These are phyloP conservation scores for Phrynocephalus guinanensis DNA, from an alignment of 2,797 vertebrate species.

Conservation along the genomic window DNA sequence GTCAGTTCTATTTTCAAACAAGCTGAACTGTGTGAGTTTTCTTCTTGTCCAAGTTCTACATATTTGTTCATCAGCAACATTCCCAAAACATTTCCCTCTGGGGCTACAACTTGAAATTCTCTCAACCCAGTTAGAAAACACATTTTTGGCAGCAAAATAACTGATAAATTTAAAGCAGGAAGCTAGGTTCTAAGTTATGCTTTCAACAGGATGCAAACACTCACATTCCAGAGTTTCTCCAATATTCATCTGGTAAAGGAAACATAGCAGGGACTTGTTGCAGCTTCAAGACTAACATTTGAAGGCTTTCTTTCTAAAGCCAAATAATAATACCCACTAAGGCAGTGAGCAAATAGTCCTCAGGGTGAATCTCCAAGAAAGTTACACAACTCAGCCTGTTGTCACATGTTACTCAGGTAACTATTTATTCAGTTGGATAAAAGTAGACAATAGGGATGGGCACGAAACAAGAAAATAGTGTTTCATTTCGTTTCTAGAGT, in stretches of 20 bases:
- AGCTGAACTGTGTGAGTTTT: background rate
- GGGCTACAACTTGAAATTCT: background rate
- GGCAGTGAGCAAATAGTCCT: background rate
- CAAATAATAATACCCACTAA: background rate
- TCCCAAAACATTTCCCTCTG: background rate
- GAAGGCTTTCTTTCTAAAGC: background rate
- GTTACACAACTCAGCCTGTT: too few relatives aligned
- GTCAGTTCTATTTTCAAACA: background rate
- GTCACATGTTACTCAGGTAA: too few relatives aligned
- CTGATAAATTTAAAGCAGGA: rapidly evolving
- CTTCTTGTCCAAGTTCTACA: background rate
- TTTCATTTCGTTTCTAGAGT: too few relatives aligned
- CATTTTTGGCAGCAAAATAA: background rate
- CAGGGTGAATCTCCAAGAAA: too few relatives aligned
- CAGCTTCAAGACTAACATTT: background rate
- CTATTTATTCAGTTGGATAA: too few relatives aligned
- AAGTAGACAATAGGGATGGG: too few relatives aligned
- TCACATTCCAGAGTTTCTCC: background rate
- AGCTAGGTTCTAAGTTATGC: background rate
- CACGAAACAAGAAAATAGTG: too few relatives aligned
- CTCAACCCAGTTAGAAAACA: background rate
- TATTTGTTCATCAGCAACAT: background rate
- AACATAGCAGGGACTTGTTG: background rate
- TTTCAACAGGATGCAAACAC: background rate
- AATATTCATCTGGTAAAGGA: background rate